Base-by-base conservation (phyloP, 2,113 vertebrate species). In the Progne subis region DNA sequence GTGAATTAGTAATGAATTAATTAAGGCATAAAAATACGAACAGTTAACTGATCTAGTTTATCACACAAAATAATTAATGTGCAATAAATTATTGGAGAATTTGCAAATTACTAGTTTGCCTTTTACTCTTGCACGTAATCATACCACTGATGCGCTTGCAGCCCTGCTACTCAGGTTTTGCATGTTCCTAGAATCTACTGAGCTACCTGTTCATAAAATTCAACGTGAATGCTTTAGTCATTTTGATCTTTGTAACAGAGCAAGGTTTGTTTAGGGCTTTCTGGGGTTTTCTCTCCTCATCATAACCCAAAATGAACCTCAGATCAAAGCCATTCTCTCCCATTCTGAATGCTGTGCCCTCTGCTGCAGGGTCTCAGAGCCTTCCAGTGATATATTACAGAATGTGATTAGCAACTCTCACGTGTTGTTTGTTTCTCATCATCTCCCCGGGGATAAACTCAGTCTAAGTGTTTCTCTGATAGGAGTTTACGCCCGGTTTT, bases 391-490 rank as follows among this genome's bases (percentile, higher is more conserved):
- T 14, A n/a, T 3, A 50, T 93, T 78, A 41, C 52, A 60, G 82
- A 83, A 67, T 9, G 64, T 68, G 94, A 93, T 87, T 67, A 92
- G 60, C 67, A 86, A 28, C 37, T n/a, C 32, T 68, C 55, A 93
- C 14, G 5, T 95, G 90, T 7, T 91, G 53, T 80, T 95, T 95
- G 90, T 78, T 95, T 94, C 82, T 81, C 95, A 83, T 55, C 64
- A 47, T 67, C 79, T 94, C 90, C 85, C 52, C 44, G 15, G 95
- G 90, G 95, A 90, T 96, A 95, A 97, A 88, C 82, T 79, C 83
- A 64, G 53, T 9, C 56, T 5, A 13, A 84, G 57, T 16, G 46
- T 72, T 92, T 61, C 84, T 32, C 44, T 16, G 50, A 57, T 82
- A 50, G 55, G 87, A 82, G 61, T 21, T 89, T 52, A 50, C 32